Evolutionary conservation across 2,797 vertebrate species (phyloP).

Genomic region (Poeciliopsis presidionis): DNA sequence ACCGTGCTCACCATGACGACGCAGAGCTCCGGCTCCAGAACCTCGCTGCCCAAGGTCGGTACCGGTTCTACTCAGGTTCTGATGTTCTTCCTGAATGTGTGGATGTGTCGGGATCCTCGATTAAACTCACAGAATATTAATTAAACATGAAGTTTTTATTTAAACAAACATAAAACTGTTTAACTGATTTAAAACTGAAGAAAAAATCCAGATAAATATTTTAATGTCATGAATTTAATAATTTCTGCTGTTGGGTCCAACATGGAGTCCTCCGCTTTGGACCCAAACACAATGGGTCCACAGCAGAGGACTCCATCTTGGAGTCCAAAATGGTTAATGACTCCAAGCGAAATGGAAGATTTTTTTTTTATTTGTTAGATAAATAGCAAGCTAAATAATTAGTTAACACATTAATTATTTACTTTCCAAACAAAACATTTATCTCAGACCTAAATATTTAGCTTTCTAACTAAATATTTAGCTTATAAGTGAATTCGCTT

Average conservation of each 20-base stretch:
- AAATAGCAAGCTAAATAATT: no score
- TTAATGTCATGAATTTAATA: neutral
- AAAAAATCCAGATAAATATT: neutral
- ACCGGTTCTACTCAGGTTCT: neutral
- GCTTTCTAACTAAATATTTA: no score
- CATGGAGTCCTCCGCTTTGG: neutral
- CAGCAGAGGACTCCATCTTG: no score
- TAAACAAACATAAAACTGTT: neutral
- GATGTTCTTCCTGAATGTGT: neutral
- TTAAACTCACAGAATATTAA: neutral
- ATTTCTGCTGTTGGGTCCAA: neutral
- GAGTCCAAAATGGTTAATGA: no score
- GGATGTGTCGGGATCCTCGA: neutral
- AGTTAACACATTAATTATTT: no score
- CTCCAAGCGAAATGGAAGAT: no score
- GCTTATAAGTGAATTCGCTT: no score
- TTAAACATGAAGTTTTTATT: neutral
- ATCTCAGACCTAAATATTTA: no score
- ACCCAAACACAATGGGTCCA: no score
- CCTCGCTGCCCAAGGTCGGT: conserved; percentile 92
- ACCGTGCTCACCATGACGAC: conserved; percentile 98
- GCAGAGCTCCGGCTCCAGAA: conserved; percentile 95
- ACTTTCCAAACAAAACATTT: no score
- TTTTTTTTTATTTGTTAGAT: no score
- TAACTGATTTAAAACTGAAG: neutral